Evolutionary conservation across 2,113 vertebrate genomes (phyloP), one percentile per base, ranked within the genome.

Genomic region (Sinocyclocheilus anophthalmus): DNA sequence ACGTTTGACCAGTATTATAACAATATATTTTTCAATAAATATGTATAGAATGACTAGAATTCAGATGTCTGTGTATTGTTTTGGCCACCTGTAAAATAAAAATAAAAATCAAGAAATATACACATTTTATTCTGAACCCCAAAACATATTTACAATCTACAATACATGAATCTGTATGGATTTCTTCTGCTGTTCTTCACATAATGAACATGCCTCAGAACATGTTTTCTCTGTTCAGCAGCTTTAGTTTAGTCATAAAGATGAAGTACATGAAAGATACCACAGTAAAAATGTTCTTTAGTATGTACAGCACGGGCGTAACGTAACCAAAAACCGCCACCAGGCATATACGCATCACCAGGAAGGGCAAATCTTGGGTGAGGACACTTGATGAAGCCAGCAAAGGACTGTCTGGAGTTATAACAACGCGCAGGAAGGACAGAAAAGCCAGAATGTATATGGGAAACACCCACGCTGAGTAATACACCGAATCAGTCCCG

Each of bases 281-380:
- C 16, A 89, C 91, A 65, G 94, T 93, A 2, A 96, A 89, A 5
- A 92, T 2, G 70, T 96, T 97, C 86, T 97, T 96, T 80, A 95
- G 59, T 1, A 92, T 90, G 70, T 95, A 96, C 48, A 96, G 72
- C 7, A 96, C 3, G 0, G 96, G 96, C 1, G 96, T 96, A 61
- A 96, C 88, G 0, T 86, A 94, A 37, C 94, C 95, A 77, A 95
- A 93, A 57, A 33, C 86, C 0, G 20, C 88, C 18, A 95, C 87
- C 63, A 97, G 93, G 85, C 91, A 87, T 0, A 96, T 84, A 26
- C 96, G 90, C 2, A 96, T 9, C 33, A 96, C 63, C 4, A 95
- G 76, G 83, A 96, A 97, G 12, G 96, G 96, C 6, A 96, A 11
- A 73, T 97, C 96, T 89, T 96, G 96, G 30, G 95, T 88, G 37